A percentile compares a stretch with the other conserved stretches of the same genome.
Conservation (phyloP, 2,888 invertebrate genomes). For the Gandaritis pyraliata region DNA sequence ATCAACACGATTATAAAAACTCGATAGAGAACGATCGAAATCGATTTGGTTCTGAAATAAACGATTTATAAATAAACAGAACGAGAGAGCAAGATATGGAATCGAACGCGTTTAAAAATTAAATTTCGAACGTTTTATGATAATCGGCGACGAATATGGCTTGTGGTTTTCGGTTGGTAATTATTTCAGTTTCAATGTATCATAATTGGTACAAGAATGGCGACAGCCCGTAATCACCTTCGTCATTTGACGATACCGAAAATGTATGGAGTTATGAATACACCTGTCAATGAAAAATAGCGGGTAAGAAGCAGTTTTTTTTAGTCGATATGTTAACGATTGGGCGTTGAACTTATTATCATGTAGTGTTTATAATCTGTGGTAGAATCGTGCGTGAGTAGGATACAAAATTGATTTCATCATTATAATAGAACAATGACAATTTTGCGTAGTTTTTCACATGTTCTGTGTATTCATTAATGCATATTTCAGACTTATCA, state of each 20-base stretch:
- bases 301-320: constrained; percentile 16
- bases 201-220: constrained; percentile 36
- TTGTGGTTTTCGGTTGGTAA: constrained; percentile 28
- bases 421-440: not conserved
- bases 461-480: constrained; percentile 12
- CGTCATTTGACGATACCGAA: constrained; percentile 27
- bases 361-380: not conserved
- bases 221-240: constrained; percentile 29
- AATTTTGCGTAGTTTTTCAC: constrained; percentile 9
- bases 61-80: constrained; percentile 35
- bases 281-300: constrained; percentile 38
- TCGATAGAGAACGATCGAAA: constrained; percentile 29
- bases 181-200: constrained; percentile 33
- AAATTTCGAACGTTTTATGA: constrained; percentile 33
- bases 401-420: constrained; percentile 12
- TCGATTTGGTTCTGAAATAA: constrained; percentile 40
- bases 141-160: constrained; percentile 32
- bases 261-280: constrained; percentile 26
- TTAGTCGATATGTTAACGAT: constrained; percentile 23
- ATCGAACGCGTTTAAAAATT: constrained; percentile 40
- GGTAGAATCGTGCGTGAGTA: constrained; percentile 2
- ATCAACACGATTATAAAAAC: constrained; percentile 26
- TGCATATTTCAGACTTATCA: constrained; percentile 25
- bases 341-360: constrained; percentile 14
- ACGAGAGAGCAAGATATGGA: constrained; percentile 38